phyloP scores from a whole-genome alignment of 1,140 invertebrate species.

The Cotesia chilonis region DNA sequence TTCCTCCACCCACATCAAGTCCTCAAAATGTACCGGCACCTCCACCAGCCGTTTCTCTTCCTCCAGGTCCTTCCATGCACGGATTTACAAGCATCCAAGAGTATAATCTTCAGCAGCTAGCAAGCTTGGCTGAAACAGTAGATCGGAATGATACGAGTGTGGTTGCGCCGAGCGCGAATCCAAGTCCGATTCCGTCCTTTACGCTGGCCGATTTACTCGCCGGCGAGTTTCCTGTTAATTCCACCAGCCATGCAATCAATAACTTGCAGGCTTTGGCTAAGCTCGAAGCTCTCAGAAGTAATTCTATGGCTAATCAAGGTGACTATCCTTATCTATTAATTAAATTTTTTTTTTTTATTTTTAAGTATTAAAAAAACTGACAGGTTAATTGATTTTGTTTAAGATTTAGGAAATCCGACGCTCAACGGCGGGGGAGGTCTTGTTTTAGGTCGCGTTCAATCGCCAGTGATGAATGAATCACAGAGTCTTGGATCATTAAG shows the following conservation, averaged over 20 bases:
- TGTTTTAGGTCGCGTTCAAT: conserved; percentile 64
- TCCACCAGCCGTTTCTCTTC: conserved; percentile 58
- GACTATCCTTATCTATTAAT: conserved; percentile 46
- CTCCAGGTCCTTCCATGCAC: conserved; percentile 61
- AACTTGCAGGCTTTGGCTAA: conserved; percentile 90
- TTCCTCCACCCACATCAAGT: conserved; percentile 57
- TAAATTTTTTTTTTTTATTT: conserved; percentile 19
- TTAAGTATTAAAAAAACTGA: conserved; percentile 12
- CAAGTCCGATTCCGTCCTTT: conserved; percentile 74
- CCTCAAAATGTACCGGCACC: conserved; percentile 64
- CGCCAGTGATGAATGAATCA: conserved; percentile 64
- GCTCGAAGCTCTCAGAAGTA: conserved; percentile 67
- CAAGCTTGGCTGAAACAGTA: conserved; percentile 77
- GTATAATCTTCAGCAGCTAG: conserved; percentile 83
- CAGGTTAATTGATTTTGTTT: conserved; percentile 26
- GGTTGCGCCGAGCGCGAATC: conserved; percentile 68
- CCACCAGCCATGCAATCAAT: conserved; percentile 79
- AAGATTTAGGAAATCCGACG: conserved; percentile 59
- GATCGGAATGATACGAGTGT: conserved; percentile 60
- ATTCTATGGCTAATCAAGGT: conserved; percentile 73
- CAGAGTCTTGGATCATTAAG: conserved; percentile 64
- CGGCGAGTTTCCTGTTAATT: conserved; percentile 70
- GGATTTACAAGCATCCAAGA: conserved; percentile 79
- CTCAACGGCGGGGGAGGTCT: conserved; percentile 58
- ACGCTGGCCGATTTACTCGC: conserved; percentile 78